Base-by-base conservation (phyloP, 2,113 vertebrate genomes). In the Tricholaema leucomelas region DNA sequence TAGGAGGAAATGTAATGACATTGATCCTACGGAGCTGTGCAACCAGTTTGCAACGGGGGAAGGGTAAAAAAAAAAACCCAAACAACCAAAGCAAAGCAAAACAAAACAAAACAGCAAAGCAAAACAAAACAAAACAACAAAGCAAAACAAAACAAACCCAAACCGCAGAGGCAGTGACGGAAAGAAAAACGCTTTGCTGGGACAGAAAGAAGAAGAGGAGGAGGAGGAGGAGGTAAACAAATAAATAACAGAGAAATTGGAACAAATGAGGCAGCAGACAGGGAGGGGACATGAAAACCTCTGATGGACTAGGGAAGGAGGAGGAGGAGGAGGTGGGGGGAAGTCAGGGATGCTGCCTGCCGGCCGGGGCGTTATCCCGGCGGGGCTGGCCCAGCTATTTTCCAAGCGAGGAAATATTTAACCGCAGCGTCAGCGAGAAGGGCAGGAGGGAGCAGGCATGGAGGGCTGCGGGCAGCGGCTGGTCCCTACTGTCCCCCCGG, bases 361-460 rank as follows among this genome's bases (percentile, higher is more conserved):
- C 27, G 15, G 15, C 67, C 2, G 5, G 88, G 91, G 95, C 86
- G 77, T 92, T 92, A 85, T 92, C 79, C 92, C 12, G 1, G 13
- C 19, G 1, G 31, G 54, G 42, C 73, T 0, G 72, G 69, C 81
- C 93, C 80, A 67, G 86, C 83, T 90, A 1, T 92, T 92, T 90
- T 91, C 81, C 87, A 70, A 48, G 80, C 58, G 15, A 93, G 94
- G 94, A 69, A 95, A 95, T 95, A 81, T 95, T 95, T 95, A 95
- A 96, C 93, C 5, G 46, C 77, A 2, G 85, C 82, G 93, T 85
- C 90, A 93, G 91, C 66, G 2, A 27, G 65, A 52, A 63, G 94
- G 91, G 72, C 88, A 90, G 77, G 61, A 58, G 7, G 81, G 36
- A 2, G 67, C 79, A 77, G 88, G 80, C 59, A 96, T 95, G 95